These are phyloP conservation scores for Nothocercus julius DNA, from an alignment of 2,113 vertebrate species.

Conservation along the genomic window DNA sequence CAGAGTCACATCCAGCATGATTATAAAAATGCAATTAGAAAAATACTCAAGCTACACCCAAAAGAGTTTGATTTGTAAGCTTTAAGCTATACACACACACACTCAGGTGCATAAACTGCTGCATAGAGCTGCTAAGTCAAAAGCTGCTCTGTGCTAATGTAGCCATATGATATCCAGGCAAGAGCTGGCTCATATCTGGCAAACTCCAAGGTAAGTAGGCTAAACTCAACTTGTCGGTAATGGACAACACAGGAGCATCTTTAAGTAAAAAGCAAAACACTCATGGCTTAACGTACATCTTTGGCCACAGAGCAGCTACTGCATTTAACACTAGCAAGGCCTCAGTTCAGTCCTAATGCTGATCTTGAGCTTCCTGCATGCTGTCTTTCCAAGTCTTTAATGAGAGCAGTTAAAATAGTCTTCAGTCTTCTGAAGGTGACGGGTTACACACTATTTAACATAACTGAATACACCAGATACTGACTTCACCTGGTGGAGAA, in stretches of 20 bases:
- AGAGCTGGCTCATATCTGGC: background rate
- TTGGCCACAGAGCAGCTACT: background rate
- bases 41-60: background rate
- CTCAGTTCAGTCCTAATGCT: background rate
- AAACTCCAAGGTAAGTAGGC: rapidly evolving
- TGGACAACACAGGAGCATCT: background rate
- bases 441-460: background rate
- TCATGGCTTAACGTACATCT: background rate
- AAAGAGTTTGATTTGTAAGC: background rate
- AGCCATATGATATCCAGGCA: background rate
- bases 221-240: background rate
- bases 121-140: background rate
- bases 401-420: background rate
- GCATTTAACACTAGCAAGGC: too few relatives aligned
- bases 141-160: too few relatives aligned
- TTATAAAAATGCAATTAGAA: background rate
- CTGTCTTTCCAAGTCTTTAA: background rate
- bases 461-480: background rate
- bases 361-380: background rate
- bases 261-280: background rate
- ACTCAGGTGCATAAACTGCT: background rate
- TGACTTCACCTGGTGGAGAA: background rate
- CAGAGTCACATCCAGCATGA: background rate
- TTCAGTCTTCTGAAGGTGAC: background rate
- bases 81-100: rapidly evolving